phyloP scores from a whole-genome alignment of 2,113 vertebrate species.

The Pelusios castaneus region DNA sequence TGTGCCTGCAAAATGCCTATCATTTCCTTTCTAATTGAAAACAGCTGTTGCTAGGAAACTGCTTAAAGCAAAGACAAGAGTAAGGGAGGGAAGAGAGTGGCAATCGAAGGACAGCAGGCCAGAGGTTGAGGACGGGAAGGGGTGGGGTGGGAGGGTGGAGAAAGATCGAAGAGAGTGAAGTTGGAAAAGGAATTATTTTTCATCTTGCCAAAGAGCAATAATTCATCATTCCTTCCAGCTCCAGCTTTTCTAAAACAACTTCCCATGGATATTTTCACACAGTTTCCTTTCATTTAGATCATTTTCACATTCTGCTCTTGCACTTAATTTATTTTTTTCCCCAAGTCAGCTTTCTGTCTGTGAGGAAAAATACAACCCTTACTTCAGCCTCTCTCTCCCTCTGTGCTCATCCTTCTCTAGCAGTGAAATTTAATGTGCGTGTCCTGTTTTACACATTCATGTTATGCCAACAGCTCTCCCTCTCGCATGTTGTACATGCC shows the following conservation, averaged over 20 bases:
- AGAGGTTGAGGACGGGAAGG: fast-evolving
- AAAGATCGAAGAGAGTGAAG: fast-evolving
- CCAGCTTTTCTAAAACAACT: not conserved
- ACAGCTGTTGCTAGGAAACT: conserved; percentile 71
- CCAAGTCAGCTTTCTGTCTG: not conserved
- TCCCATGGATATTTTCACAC: not conserved
- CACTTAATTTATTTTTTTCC: not conserved
- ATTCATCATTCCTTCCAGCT: not conserved
- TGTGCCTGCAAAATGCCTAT: conserved; percentile 33
- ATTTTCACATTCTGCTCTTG: not conserved
- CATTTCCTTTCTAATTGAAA: conserved; percentile 3
- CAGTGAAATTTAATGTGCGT: not conserved
- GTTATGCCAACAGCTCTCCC: not conserved
- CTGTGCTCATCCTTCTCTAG: not conserved
- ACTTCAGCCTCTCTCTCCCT: not conserved
- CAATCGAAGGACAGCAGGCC: not conserved
- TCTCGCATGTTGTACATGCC: not conserved
- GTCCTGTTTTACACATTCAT: not conserved
- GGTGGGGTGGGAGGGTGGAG: not conserved
- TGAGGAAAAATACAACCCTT: not conserved
- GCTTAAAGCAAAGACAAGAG: conserved; percentile 46
- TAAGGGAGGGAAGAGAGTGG: conserved; percentile 21
- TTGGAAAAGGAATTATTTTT: not conserved
- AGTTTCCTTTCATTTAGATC: not conserved
- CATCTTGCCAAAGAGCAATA: not conserved